Evolutionary conservation across 2,113 vertebrate genomes (phyloP), one percentile per base, ranked within the genome.

Genomic region (Paramormyrops kingsleyae): DNA sequence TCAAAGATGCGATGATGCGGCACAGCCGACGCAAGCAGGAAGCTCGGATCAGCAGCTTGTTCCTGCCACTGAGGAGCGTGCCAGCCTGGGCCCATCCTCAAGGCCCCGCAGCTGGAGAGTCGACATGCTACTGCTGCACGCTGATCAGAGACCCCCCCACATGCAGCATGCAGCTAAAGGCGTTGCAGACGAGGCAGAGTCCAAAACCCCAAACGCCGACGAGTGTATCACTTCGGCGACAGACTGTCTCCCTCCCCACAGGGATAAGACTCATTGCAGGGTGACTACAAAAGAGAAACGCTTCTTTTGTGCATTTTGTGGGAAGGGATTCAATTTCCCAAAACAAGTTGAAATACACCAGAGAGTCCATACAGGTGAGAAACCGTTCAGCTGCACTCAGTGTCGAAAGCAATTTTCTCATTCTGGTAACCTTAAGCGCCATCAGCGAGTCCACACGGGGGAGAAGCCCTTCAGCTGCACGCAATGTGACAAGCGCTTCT

Each of bases 311-410:
- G 39, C 47, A 0, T 89, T 89, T 50, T 89, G 88, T 21, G 88
- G 88, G 7, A 89, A 89, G 77, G 88, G 88, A 8, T 89, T 89
- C 50, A 89, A 50, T 35, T 89, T 89, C 24, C 88, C 88, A 1
- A 89, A 89, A 44, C 88, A 89, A 39, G 77, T 89, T 4, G 88
- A 89, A 50, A 89, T 89, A n/a, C 88, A 89, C 88, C 88, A 89
- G 74, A 19, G 88, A 35, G 88, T 89, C 10, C 88, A 89, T 70
- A 89, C 88, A 24, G 88, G 88, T 13, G 88, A 89, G 74, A 89
- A 89, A 27, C 88, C 88, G 0, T 89, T 89, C 77, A 89, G 88
- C 88, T 89, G 88, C 74, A 44, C 88, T 13, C 88, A 89, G 88
- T 89, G 88, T 24, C 74, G 88, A 1, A 80, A 83, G 50, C 74